phyloP scores from a whole-genome alignment of 2,113 vertebrate genomes.

The Eublepharis macularius region DNA sequence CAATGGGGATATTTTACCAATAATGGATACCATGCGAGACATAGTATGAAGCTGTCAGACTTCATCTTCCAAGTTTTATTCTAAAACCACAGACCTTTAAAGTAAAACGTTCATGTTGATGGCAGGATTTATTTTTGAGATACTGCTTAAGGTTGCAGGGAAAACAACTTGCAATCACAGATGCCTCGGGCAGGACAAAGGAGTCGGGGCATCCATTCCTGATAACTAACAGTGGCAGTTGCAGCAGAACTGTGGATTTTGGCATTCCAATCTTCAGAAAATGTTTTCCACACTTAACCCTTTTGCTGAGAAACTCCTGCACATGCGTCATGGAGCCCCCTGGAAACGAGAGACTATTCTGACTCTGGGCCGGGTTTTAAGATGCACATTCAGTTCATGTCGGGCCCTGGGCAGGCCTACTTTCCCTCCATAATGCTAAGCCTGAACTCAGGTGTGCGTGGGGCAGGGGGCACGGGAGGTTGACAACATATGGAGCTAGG shows the following conservation, averaged over 20 bases:
- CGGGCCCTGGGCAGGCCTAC: background rate
- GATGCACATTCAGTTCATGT: background rate
- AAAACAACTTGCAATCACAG: background rate
- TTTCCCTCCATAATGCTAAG: background rate
- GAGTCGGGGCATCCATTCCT: background rate
- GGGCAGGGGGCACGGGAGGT: too few relatives aligned
- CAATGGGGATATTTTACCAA: slow-evolving; percentile 11
- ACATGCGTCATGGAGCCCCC: background rate
- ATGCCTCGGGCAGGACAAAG: background rate
- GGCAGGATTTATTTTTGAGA: slow-evolving; percentile 16
- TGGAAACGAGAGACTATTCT: too few relatives aligned
- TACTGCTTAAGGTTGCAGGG: background rate
- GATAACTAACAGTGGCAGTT: background rate
- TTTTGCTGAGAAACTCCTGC: background rate
- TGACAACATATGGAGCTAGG: background rate
- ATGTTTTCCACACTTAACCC: too few relatives aligned
- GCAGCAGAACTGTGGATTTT: background rate
- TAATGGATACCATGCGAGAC: slow-evolving; percentile 25
- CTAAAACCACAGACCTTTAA: slow-evolving; percentile 16
- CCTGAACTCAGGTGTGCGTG: background rate
- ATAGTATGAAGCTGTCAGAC: slow-evolving; percentile 23
- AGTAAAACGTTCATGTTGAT: background rate
- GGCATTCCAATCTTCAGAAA: background rate
- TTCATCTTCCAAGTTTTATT: slow-evolving; percentile 25
- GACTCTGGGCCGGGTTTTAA: too few relatives aligned